Conservation (phyloP, 2,113 vertebrate genomes). For the Tupaia chinensis region DNA sequence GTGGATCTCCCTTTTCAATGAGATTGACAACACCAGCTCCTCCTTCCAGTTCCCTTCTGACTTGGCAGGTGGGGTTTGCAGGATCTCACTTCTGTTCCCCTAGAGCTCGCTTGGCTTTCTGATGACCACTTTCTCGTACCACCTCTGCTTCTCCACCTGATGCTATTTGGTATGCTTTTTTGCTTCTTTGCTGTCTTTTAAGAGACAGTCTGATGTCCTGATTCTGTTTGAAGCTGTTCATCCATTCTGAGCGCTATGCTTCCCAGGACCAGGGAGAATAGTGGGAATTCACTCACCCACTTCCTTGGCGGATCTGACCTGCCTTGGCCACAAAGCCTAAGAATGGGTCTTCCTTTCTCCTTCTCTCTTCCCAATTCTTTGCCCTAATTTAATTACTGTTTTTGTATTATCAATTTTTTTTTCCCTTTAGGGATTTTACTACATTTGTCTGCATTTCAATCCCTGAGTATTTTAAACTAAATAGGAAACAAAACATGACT, state of each 20-base stretch:
- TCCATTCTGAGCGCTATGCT: neutral
- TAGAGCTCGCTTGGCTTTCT: neutral
- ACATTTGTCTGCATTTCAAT: neutral
- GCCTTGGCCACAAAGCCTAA: rapidly evolving
- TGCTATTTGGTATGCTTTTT: neutral
- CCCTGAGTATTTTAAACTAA: neutral
- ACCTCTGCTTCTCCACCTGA: neutral
- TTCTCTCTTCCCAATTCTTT: neutral
- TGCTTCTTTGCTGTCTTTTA: neutral
- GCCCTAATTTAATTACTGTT: neutral
- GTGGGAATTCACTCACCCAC: neutral
- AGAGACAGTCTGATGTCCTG: neutral
- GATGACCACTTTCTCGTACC: rapidly evolving
- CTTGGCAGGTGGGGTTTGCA: neutral
- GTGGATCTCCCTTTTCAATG: rapidly evolving
- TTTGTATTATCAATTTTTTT: neutral
- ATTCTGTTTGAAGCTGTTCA: neutral
- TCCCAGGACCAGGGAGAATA: no score
- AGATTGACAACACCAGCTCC: rapidly evolving
- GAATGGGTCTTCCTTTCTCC: neutral
- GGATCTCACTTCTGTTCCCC: neutral
- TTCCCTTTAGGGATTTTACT: neutral
- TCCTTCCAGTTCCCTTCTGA: rapidly evolving
- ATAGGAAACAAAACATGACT: neutral
- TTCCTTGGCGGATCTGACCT: neutral